These are phyloP conservation scores for Arrhopalites spinosus DNA, from an alignment of 2,888 invertebrate genomes.

Conservation along the genomic window DNA sequence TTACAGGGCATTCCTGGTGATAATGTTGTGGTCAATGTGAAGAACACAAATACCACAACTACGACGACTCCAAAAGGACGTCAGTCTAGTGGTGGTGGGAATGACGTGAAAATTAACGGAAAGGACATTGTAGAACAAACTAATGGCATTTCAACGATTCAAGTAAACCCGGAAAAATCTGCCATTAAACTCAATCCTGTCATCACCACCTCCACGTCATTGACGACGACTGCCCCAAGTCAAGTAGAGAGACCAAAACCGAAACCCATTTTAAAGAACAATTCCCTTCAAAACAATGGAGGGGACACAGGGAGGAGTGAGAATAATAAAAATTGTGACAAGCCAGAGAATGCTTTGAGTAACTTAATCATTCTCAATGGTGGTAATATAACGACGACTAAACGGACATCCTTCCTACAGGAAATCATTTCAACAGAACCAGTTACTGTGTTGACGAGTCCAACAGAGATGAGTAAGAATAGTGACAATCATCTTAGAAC, in stretches of 20 bases:
- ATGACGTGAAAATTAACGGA: constrained; percentile 29
- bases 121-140: constrained; percentile 17
- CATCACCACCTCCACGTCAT: too few relatives aligned
- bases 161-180: constrained; percentile 36
- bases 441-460: constrained; percentile 28
- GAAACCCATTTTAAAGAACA: constrained; percentile 51
- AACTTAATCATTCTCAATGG: constrained; percentile 51
- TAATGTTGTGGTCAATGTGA: constrained; percentile 28
- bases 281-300: constrained; percentile 27
- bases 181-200: too few relatives aligned
- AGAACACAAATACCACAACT: constrained; percentile 24
- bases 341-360: neutral
- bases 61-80: neutral
- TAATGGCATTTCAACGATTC: constrained; percentile 28
- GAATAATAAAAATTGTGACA: neutral
- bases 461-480: constrained; percentile 21
- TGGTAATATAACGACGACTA: constrained; percentile 49
- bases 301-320: neutral
- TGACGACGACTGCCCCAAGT: constrained; percentile 9
- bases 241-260: constrained; percentile 17
- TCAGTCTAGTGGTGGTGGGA: neutral
- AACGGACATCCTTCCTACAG: constrained; percentile 50
- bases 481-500: neutral
- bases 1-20: too few relatives aligned
- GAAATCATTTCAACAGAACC: constrained; percentile 48